These are phyloP conservation scores for Acrocyrtus sp. DNA, from an alignment of 2,888 invertebrate genomes.

Conservation along the genomic window DNA sequence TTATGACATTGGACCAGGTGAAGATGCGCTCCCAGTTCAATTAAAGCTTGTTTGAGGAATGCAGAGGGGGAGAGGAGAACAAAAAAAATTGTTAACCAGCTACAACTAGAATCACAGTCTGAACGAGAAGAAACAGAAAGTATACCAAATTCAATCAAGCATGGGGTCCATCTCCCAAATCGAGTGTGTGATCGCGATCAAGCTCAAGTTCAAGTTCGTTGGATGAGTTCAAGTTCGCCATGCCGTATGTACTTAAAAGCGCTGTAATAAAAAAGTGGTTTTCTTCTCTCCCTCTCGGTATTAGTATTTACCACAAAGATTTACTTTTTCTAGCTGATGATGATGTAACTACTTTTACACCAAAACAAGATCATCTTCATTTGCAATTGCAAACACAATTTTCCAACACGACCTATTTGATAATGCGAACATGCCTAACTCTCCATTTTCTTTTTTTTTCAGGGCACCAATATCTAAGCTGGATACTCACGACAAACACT, in stretches of 20 bases:
- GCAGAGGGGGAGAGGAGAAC: too few species aligned
- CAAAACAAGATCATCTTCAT: not conserved
- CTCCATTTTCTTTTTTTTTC: too few species aligned
- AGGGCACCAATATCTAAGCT: too few species aligned
- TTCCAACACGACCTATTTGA: too few species aligned
- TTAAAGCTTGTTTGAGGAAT: too few species aligned
- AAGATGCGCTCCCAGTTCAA: not conserved
- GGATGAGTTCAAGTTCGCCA: constrained; percentile 27
- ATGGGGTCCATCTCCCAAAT: too few species aligned
- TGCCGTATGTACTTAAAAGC: too few species aligned
- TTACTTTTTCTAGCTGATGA: too few species aligned
- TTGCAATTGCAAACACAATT: not conserved
- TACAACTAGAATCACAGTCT: not conserved
- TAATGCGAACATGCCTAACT: too few species aligned
- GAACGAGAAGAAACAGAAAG: not conserved
- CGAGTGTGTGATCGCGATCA: not conserved
- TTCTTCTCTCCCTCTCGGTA: not conserved
- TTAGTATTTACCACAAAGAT: not conserved
- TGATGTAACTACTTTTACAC: not conserved
- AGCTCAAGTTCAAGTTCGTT: constrained; percentile 39
- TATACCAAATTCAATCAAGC: not conserved
- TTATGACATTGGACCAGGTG: not conserved
- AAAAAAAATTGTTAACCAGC: not conserved
- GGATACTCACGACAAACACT: too few species aligned
- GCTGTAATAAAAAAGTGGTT: not conserved